A percentile compares a stretch with the other conserved stretches of the same genome.
Conservation (phyloP, 2,113 vertebrate genomes). For the Thalassoma bifasciatum region DNA sequence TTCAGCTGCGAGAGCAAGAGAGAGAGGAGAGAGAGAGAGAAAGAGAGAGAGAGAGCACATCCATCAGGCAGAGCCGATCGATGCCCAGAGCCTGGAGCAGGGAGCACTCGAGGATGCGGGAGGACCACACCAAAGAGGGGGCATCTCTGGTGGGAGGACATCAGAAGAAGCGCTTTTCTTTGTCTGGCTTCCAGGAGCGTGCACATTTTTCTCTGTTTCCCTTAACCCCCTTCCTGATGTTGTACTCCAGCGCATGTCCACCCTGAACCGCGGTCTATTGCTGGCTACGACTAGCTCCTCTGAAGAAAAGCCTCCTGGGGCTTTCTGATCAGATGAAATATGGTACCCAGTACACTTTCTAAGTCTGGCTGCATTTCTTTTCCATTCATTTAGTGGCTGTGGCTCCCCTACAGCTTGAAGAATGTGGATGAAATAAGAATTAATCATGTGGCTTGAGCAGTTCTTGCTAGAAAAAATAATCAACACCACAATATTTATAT, state of each 20-base stretch:
- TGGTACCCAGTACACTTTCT: slow-evolving; percentile 58
- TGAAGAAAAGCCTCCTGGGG: slow-evolving; percentile 64
- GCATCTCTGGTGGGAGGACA: slow-evolving; percentile 84
- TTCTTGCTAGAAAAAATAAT: slow-evolving; percentile 22
- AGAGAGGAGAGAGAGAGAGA: slow-evolving; percentile 35
- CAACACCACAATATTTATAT: slow-evolving; percentile 25
- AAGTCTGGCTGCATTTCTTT: slow-evolving; percentile 51
- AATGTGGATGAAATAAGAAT: slow-evolving; percentile 36
- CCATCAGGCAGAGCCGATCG: slow-evolving; percentile 82
- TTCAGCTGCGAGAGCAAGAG: slow-evolving; percentile 50
- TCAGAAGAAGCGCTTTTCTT: slow-evolving; percentile 80
- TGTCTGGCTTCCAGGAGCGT: slow-evolving; percentile 80
- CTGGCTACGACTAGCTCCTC: slow-evolving; percentile 61
- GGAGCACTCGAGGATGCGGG: slow-evolving; percentile 75
- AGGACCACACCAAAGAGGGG: slow-evolving; percentile 83
- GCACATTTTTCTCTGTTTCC: slow-evolving; percentile 77
- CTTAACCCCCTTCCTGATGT: slow-evolving; percentile 81
- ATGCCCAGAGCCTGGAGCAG: slow-evolving; percentile 80
- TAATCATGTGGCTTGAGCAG: slow-evolving; percentile 26
- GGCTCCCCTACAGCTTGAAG: slow-evolving; percentile 31
- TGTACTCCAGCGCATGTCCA: slow-evolving; percentile 66
- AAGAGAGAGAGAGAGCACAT: slow-evolving; percentile 65
- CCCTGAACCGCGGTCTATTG: slow-evolving; percentile 67
- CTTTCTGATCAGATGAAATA: slow-evolving; percentile 60
- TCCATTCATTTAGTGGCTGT: slow-evolving; percentile 50